Base-by-base conservation (phyloP, 2,888 invertebrate species). In the Reticulitermes lucifugus region DNA sequence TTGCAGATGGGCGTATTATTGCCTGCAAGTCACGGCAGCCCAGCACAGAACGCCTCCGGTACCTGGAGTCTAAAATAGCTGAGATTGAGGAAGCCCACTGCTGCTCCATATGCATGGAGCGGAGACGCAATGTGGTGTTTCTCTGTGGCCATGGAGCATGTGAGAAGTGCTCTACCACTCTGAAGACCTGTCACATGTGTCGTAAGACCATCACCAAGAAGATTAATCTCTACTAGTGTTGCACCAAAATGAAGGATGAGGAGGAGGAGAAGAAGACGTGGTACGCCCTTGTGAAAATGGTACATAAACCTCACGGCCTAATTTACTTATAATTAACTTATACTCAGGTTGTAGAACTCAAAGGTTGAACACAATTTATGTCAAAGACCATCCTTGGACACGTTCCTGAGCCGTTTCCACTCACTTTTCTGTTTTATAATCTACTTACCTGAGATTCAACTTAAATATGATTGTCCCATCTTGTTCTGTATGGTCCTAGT, bases 71-170 rank as follows among this genome's bases (percentile, higher is more conserved):
- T 88, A 95, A 96, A 91, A 95, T 97, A 86, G 95, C 95, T 75
- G 97, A 97, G 91, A 95, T 97, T 88, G 97, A 97, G 90, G 97
- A 97, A 89, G 95, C 96, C 29, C 95, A 96, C 89, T 94, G 95
- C 89, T 97, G 97, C 89, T 95, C 96, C 84, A 97, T 97, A 88
- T 97, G 97, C 90, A 96, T 97, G 97, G 97, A 97, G 89, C 92
- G 96, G 60, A 93, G 94, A 86, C 92, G 95, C 65, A 96, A 96
- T 89, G 95, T 97, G 35, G 97, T 95, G 41, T 97, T 97, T 90
- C 92, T 97, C n/a, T 97, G 97, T 89, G 97, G 97, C 2, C 97
- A 97, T 89, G 95, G 95, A 41, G 95, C 97, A 22, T 97, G 97
- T 90, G 94, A 95, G 83, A 93, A 94, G 88, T 97, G 97, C 90